Evolutionary conservation across 2,113 vertebrate genomes (phyloP).

Genomic region (Crotophaga sulcirostris): DNA sequence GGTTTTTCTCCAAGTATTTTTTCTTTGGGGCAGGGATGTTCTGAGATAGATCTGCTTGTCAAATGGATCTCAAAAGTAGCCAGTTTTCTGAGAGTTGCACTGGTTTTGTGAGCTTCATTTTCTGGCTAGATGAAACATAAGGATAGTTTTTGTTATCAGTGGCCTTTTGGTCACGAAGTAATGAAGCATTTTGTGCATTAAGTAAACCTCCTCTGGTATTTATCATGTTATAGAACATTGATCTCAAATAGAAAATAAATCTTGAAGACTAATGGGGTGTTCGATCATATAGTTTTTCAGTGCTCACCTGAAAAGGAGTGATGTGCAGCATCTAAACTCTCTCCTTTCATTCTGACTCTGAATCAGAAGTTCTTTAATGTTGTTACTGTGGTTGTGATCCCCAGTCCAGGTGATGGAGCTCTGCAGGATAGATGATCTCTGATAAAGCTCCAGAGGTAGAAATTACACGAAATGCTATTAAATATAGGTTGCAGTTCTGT

Average conservation of each 20-base stretch:
- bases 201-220: background rate
- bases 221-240: background rate
- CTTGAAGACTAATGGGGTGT: background rate
- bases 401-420: background rate
- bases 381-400: background rate
- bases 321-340: background rate
- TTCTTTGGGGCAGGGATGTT: background rate
- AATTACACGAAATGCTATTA: background rate
- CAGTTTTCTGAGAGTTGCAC: background rate
- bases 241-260: background rate
- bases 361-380: background rate
- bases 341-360: background rate
- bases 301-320: background rate
- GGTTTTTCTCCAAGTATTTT: background rate
- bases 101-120: background rate
- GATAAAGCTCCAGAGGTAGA: background rate
- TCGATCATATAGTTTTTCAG: background rate
- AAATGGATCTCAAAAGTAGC: rapidly evolving
- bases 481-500: background rate
- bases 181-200: background rate
- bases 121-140: background rate
- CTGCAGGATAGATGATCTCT: background rate
- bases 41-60: background rate
- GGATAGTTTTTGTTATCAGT: background rate
- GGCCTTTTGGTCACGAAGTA: background rate